Conservation (phyloP, 2,888 invertebrate species). For the Vanessa cardui region DNA sequence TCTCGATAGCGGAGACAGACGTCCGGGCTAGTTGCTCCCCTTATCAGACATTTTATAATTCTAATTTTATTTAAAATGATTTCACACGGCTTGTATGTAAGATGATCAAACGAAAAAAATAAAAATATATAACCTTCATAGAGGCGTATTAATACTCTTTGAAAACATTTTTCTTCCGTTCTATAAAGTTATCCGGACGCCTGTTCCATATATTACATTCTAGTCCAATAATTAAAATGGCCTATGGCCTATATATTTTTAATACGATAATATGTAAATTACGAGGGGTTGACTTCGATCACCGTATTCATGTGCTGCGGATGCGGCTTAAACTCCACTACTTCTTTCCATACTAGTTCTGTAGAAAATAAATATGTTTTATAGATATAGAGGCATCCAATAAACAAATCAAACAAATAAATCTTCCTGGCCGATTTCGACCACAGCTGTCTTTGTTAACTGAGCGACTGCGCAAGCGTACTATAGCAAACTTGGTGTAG, state of each 20-base stretch:
- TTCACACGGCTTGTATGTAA: no score
- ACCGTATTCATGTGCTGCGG: constrained; percentile 80
- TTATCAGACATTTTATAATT: no score
- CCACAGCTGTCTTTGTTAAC: no score
- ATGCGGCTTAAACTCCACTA: constrained; percentile 89
- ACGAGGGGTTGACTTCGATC: constrained; percentile 71
- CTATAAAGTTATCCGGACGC: background rate
- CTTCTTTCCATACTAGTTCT: constrained; percentile 92
- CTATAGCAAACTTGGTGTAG: no score
- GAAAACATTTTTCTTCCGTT: background rate
- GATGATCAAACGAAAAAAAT: no score
- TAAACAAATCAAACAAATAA: no score
- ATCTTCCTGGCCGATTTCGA: no score
- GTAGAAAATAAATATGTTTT: constrained; percentile 51
- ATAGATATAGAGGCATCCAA: no score
- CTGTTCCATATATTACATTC: background rate
- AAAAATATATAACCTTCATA: no score
- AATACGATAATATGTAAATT: constrained; percentile 40
- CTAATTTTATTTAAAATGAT: no score
- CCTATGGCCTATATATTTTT: constrained; percentile 33
- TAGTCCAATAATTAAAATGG: constrained; percentile 21
- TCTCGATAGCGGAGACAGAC: constrained; percentile 10
- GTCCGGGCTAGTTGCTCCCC: background rate
- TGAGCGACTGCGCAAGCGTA: no score
- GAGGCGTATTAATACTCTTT: background rate